Percentiles rank a stretch among this genome's conserved stretches.
phyloP scores from a whole-genome alignment of 2,797 vertebrate genomes.

The Sebastes taczanowskii region DNA sequence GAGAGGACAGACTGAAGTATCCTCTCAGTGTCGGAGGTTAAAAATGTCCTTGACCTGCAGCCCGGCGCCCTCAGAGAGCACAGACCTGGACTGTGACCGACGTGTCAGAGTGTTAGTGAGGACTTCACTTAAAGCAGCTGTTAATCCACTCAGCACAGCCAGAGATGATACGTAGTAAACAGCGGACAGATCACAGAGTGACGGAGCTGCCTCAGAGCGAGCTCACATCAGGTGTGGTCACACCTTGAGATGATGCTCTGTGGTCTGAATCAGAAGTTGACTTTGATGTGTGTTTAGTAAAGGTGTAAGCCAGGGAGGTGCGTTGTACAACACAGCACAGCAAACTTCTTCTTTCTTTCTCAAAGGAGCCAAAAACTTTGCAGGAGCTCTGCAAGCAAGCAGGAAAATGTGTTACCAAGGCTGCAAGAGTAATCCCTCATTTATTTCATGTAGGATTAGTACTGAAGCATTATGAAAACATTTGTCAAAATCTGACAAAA shows the following conservation, averaged over 20 bases:
- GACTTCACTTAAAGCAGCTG: constrained; percentile 11
- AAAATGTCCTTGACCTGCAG: constrained; percentile 3
- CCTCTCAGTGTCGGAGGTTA: background rate
- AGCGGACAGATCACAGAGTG: background rate
- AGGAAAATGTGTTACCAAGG: background rate
- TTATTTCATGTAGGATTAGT: constrained; percentile 12
- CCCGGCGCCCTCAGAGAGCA: background rate
- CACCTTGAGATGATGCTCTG: constrained; percentile 2
- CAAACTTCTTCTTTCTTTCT: background rate
- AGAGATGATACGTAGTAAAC: background rate
- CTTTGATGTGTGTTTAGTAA: background rate
- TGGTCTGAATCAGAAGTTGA: background rate
- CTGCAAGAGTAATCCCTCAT: background rate
- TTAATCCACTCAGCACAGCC: constrained; percentile 1
- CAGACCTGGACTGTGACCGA: too few relatives aligned
- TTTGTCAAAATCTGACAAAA: background rate
- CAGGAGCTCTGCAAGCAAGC: background rate
- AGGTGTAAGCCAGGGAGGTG: background rate
- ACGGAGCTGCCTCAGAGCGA: background rate
- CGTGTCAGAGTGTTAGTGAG: background rate
- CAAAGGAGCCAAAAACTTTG: background rate
- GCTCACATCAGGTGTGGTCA: constrained; percentile 11
- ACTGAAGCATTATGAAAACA: background rate
- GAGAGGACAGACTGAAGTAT: background rate
- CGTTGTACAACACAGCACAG: background rate